These are phyloP conservation scores for Xylota segnis DNA, from an alignment of 2,888 invertebrate species.

Conservation along the genomic window DNA sequence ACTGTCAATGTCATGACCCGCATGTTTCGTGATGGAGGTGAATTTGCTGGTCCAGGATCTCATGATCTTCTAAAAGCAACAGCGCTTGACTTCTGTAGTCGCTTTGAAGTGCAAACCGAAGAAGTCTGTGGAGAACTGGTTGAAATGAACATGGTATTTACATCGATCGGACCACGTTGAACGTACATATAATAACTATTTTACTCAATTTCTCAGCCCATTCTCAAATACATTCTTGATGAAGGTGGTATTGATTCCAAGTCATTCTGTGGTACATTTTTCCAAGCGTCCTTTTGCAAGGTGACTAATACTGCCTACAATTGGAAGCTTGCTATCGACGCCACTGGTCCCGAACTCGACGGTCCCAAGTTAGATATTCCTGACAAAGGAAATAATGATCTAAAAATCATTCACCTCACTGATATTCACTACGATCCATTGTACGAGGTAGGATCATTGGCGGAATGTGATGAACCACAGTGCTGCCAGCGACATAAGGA, in stretches of 20 bases:
- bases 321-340: constrained; percentile 79
- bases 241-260: constrained; percentile 84
- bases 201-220: constrained; percentile 85
- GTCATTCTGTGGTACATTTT: constrained; percentile 82
- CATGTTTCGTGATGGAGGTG: constrained; percentile 84
- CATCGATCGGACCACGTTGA: too few species aligned
- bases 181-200: constrained; percentile 60
- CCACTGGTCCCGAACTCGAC: constrained; percentile 54
- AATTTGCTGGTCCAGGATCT: constrained; percentile 80
- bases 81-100: constrained; percentile 85
- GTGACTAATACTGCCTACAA: constrained; percentile 78
- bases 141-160: constrained; percentile 86
- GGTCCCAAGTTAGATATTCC: constrained; percentile 80
- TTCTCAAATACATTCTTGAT: constrained; percentile 87
- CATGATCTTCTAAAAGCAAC: constrained; percentile 81
- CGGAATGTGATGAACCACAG: constrained; percentile 90
- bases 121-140: constrained; percentile 88
- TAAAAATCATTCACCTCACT: constrained; percentile 81
- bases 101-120: constrained; percentile 86
- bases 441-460: constrained; percentile 88
- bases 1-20: constrained; percentile 79
- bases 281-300: constrained; percentile 80
- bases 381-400: constrained; percentile 74
- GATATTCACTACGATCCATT: constrained; percentile 92
- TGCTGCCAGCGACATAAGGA: constrained; percentile 88